A percentile compares a stretch with the other conserved stretches of the same genome.
These are phyloP conservation scores for Brachionus angularis DNA, from an alignment of 1,140 invertebrate species.

Conservation along the genomic window DNA sequence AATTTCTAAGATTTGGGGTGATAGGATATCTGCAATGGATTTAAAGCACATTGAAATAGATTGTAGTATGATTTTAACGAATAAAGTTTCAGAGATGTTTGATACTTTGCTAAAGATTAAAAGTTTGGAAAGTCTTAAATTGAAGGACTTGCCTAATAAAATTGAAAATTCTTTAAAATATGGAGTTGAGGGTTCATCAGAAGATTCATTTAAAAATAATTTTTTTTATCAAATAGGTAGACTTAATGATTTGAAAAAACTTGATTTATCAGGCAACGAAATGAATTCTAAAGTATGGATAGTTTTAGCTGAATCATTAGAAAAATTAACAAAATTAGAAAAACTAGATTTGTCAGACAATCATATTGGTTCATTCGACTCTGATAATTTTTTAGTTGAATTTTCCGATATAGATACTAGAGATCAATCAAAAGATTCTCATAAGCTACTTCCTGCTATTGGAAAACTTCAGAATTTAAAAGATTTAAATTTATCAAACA, in stretches of 20 bases:
- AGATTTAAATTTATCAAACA: conserved; percentile 3
- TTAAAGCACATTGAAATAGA: neutral
- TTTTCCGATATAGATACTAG: too few species aligned
- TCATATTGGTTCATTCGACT: neutral
- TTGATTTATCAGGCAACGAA: conserved; percentile 26
- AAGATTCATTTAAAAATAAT: too few species aligned
- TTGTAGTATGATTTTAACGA: neutral
- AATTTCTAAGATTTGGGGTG: conserved; percentile 15
- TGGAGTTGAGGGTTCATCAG: too few species aligned
- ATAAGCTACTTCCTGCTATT: neutral
- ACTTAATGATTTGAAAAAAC: neutral
- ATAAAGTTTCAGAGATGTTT: neutral
- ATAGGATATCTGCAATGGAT: neutral
- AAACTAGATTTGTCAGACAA: neutral
- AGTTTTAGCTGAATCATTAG: neutral
- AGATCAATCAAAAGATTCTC: neutral
- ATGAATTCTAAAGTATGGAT: neutral
- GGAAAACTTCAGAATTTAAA: conserved; percentile 19
- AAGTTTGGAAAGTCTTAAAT: neutral
- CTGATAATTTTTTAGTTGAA: too few species aligned
- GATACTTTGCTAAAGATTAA: neutral
- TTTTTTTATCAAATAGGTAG: neutral
- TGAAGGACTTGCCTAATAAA: neutral
- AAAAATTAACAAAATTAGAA: conserved; percentile 13
- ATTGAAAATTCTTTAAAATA: neutral